Base-by-base conservation (phyloP, 2,797 vertebrate genomes). In the Sylvia borin region DNA sequence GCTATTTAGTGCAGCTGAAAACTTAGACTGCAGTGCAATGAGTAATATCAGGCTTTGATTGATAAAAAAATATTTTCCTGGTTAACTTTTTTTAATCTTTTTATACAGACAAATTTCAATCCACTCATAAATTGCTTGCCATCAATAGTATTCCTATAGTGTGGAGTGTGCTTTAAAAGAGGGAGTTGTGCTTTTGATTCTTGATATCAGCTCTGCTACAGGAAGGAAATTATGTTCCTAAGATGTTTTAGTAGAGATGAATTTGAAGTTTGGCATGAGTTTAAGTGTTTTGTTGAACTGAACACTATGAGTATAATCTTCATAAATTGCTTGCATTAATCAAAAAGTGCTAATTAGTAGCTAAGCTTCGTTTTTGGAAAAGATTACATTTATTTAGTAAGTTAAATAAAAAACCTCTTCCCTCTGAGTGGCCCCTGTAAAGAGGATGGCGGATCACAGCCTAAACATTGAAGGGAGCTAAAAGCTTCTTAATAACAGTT, bases 281-380 rank as follows among this genome's bases (percentile, higher is more conserved):
- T 64, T 73, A 87, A 92, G 55, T 80, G 25, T 62, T 92, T 90
- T 94, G 81, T 87, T 88, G 45, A 89, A 92, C 32, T 57, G 48
- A 88, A 45, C 13, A 15, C 50, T 77, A 13, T 47, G 58, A 92
- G 34, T 62, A 66, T 76, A 92, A 91, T 85, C 86, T 92, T 84
- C 48, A 73, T 75, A 84, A 95, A 89, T 80, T 74, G 26, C 75
- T 82, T 87, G 14, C 48, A 58, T 87, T 89, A 94, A 91, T 94
- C 72, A 71, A 67, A 92, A 82, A 61, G 45, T 80, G 48, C 26
- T 89, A 92, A 96, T 94, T 86, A 95, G 45, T 74, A 91, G 83
- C 93, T 82, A 92, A 82, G 58, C 68, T 82, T 91, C 34, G 65
- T 88, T 94, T 95, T 82, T 91, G 20, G 26, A 76, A 76, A 88